These are phyloP conservation scores for Catharus fuscescens DNA, from an alignment of 2,113 vertebrate species.

Conservation along the genomic window DNA sequence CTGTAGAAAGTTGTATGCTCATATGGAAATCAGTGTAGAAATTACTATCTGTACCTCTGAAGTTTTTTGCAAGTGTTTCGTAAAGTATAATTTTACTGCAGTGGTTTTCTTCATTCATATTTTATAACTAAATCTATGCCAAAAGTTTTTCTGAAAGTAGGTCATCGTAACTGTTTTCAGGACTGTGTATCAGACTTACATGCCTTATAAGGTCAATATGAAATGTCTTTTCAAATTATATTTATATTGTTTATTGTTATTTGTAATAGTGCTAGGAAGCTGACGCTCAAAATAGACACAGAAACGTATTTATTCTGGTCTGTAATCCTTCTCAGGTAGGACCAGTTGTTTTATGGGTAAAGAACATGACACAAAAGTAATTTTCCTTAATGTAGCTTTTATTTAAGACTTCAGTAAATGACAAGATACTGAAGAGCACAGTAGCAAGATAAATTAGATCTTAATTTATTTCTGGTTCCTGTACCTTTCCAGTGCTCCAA, in stretches of 20 bases:
- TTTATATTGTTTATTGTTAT: neutral
- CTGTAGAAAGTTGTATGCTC: neutral
- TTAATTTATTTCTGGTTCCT: neutral
- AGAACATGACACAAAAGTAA: neutral
- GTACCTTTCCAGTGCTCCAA: neutral
- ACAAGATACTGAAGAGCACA: neutral
- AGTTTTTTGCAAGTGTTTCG: neutral
- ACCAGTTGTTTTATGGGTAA: neutral
- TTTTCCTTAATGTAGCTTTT: neutral
- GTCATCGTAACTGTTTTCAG: neutral
- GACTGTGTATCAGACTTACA: neutral
- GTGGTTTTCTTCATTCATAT: constrained; percentile 9
- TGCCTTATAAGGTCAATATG: neutral
- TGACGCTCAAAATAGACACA: neutral
- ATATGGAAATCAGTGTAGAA: neutral
- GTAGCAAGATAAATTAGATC: neutral
- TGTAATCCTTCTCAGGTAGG: neutral
- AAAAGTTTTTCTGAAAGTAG: neutral
- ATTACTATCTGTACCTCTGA: neutral
- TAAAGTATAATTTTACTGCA: neutral
- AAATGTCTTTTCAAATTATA: neutral
- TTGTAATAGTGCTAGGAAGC: neutral
- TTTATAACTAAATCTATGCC: neutral
- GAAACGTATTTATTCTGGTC: neutral
- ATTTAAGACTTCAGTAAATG: neutral